Conservation (phyloP, 2,888 invertebrate genomes). For the Trichacis sp. region DNA sequence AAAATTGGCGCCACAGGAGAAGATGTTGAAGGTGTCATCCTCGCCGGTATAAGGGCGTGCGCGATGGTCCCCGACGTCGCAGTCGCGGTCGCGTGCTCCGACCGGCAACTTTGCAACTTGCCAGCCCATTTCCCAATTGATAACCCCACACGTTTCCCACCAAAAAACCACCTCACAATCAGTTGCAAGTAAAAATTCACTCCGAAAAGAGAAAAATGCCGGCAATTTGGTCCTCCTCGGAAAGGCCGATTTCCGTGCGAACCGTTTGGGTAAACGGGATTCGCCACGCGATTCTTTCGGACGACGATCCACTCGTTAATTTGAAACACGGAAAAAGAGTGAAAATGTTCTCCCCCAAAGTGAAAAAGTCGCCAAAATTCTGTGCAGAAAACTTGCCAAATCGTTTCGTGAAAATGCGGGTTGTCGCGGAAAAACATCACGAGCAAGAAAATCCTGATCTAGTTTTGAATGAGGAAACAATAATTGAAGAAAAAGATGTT, state of each 20-base stretch:
- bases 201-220: slow-evolving; percentile 67
- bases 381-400: slow-evolving; percentile 48
- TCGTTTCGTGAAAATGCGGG: slow-evolving; percentile 57
- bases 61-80: slow-evolving; percentile 62
- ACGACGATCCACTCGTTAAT: slow-evolving; percentile 72
- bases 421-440: slow-evolving; percentile 50
- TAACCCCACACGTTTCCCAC: no score
- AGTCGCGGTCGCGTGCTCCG: slow-evolving; percentile 62
- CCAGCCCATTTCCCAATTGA: no score
- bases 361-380: slow-evolving; percentile 46
- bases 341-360: slow-evolving; percentile 45
- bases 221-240: slow-evolving; percentile 73
- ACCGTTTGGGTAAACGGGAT: slow-evolving; percentile 80
- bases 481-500: background rate
- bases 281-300: slow-evolving; percentile 77
- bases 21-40: slow-evolving; percentile 49
- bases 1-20: slow-evolving; percentile 45
- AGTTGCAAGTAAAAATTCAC: no score
- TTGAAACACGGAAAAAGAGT: slow-evolving; percentile 46
- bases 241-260: slow-evolving; percentile 72
- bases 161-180: no score
- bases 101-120: no score
- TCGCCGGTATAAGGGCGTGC: slow-evolving; percentile 55
- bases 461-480: slow-evolving; percentile 53
- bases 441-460: slow-evolving; percentile 38